phyloP scores from a whole-genome alignment of 2,797 vertebrate species.

The Varecia variegata region DNA sequence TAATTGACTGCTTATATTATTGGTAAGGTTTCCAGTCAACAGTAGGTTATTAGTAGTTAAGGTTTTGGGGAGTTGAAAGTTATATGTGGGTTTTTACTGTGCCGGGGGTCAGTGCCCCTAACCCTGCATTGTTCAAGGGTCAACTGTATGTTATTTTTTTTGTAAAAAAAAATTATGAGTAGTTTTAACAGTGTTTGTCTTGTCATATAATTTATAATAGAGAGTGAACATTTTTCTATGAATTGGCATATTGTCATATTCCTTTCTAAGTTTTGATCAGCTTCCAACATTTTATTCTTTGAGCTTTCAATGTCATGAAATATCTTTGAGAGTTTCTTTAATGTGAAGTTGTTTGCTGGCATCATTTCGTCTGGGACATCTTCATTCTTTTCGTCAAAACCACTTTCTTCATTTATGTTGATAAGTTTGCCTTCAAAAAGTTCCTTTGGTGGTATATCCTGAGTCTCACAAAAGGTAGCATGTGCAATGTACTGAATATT shows the following conservation, averaged over 20 bases:
- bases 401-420: slow-evolving; percentile 33
- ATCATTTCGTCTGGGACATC: slow-evolving; percentile 35
- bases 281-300: slow-evolving; percentile 57
- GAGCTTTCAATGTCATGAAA: slow-evolving; percentile 40
- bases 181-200: slow-evolving; percentile 21
- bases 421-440: slow-evolving; percentile 41
- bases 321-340: slow-evolving; percentile 47
- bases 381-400: slow-evolving; percentile 57
- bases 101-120: too few species aligned
- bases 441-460: not conserved
- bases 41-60: not conserved
- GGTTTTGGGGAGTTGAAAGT: not conserved
- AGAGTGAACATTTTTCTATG: not conserved
- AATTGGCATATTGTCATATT: slow-evolving; percentile 32
- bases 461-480: not conserved
- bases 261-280: slow-evolving; percentile 42
- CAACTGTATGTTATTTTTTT: not conserved
- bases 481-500: not conserved
- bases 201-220: slow-evolving; percentile 28
- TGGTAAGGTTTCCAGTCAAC: not conserved
- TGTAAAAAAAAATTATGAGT: not conserved
- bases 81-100: not conserved
- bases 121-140: not conserved
- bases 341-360: slow-evolving; percentile 37
- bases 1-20: not conserved